A percentile compares a stretch with the other conserved stretches of the same genome.
phyloP scores from a whole-genome alignment of 2,888 invertebrate species.

The Suillia variegata region DNA sequence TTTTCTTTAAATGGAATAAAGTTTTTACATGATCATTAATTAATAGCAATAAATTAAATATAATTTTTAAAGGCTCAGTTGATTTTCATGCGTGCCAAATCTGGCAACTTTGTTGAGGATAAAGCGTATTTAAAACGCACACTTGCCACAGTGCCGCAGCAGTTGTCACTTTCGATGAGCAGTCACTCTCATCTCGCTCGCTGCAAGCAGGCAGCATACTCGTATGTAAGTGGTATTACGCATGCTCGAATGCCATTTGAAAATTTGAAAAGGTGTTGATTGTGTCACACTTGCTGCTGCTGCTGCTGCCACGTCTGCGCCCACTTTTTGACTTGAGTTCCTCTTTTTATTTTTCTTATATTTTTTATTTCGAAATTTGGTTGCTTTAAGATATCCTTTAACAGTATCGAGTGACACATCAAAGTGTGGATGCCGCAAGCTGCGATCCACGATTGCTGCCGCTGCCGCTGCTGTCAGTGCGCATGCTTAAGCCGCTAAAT shows the following conservation, averaged over 20 bases:
- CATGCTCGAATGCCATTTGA: neutral
- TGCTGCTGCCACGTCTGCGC: neutral
- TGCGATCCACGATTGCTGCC: too few relatives aligned
- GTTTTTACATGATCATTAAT: too few relatives aligned
- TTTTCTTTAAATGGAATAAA: too few relatives aligned
- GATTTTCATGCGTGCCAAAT: too few relatives aligned
- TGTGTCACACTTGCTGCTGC: slow-evolving; percentile 48
- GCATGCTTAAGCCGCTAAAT: too few relatives aligned
- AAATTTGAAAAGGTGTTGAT: slow-evolving; percentile 53
- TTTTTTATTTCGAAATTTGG: neutral
- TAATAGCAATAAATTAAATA: too few relatives aligned
- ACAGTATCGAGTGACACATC: slow-evolving; percentile 55
- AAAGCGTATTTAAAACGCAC: too few relatives aligned
- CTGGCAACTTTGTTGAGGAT: too few relatives aligned
- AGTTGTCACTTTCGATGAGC: slow-evolving; percentile 49
- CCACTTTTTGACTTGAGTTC: neutral
- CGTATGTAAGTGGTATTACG: slow-evolving; percentile 10
- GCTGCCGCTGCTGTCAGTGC: too few relatives aligned
- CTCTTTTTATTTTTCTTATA: neutral
- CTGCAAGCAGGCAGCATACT: neutral
- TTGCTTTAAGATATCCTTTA: slow-evolving; percentile 51
- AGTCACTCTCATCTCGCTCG: neutral
- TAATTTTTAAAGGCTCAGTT: too few relatives aligned
- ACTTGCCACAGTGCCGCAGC: too few relatives aligned
- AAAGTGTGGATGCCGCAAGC: slow-evolving; percentile 36